phyloP scores from a whole-genome alignment of 2,797 vertebrate species.

The Spinus pinus region DNA sequence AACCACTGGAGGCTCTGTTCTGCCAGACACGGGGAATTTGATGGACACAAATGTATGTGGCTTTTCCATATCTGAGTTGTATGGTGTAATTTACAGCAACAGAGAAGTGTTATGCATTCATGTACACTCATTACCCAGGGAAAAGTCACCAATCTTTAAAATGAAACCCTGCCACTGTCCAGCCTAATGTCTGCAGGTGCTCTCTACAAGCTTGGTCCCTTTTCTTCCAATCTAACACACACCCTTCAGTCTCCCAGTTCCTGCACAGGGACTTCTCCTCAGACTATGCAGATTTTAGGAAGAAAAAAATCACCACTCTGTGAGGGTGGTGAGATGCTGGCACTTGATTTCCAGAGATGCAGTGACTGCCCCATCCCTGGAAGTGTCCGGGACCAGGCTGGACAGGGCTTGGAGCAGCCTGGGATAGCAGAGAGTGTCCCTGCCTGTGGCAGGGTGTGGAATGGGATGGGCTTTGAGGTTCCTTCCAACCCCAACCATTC shows the following conservation, averaged over 20 bases:
- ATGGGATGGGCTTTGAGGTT: not conserved
- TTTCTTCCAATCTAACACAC: not conserved
- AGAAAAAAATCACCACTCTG: not conserved
- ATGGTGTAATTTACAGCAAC: not conserved
- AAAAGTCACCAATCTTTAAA: not conserved
- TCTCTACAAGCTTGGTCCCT: not conserved
- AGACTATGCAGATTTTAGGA: not conserved
- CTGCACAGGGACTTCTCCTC: not conserved
- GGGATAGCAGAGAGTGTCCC: too few relatives aligned
- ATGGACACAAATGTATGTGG: not conserved
- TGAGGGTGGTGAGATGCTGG: not conserved
- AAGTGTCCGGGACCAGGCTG: not conserved
- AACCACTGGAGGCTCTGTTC: not conserved
- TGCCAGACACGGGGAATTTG: not conserved
- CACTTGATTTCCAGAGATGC: rapidly evolving
- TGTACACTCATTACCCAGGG: too few relatives aligned
- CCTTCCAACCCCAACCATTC: not conserved
- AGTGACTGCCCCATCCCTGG: not conserved
- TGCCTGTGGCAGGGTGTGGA: not conserved
- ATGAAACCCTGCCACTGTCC: not conserved
- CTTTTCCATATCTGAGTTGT: not conserved
- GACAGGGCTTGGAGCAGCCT: not conserved
- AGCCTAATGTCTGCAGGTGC: not conserved
- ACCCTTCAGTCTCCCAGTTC: not conserved
- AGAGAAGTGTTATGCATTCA: not conserved